Percentiles rank a stretch among this genome's conserved stretches.
Evolutionary conservation across 2,113 vertebrate species (phyloP).

Genomic region (Perca schrenkii): DNA sequence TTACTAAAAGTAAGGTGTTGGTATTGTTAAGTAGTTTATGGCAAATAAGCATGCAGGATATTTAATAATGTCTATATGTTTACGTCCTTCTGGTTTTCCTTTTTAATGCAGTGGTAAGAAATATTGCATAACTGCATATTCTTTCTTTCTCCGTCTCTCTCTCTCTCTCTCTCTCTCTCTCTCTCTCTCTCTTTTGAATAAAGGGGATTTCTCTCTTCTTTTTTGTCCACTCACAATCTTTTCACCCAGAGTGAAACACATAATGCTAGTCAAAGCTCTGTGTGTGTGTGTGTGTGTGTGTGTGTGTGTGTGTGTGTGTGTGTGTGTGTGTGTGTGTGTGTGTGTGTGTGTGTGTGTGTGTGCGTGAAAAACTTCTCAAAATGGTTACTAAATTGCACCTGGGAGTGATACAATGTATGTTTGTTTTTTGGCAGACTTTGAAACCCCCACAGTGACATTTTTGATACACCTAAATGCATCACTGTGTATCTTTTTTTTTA

Average conservation of each 20-base stretch:
- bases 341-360: not conserved
- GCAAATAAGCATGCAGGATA: not conserved
- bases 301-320: not conserved
- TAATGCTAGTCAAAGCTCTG: conserved; percentile 19
- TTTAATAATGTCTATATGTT: not conserved
- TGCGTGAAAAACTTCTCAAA: not conserved
- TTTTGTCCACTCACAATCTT: not conserved
- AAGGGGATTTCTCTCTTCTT: not conserved
- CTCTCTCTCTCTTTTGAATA: not conserved
- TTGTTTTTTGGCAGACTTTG: not conserved
- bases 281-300: conserved; percentile 7
- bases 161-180: not conserved
- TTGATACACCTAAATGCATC: conserved; percentile 1
- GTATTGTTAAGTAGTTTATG: not conserved
- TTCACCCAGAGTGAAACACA: conserved; percentile 7
- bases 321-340: not conserved
- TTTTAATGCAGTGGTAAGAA: not conserved
- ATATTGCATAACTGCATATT: not conserved
- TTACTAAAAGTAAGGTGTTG: too few relatives aligned
- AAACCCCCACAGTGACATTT: not conserved
- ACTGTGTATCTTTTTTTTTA: conserved; percentile 38
- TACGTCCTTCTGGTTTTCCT: too few relatives aligned
- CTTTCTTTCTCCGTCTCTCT: not conserved
- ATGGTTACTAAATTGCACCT: not conserved
- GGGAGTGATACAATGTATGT: not conserved